Conservation (phyloP, 1,140 invertebrate species). For the Acromyrmex heyeri region DNA sequence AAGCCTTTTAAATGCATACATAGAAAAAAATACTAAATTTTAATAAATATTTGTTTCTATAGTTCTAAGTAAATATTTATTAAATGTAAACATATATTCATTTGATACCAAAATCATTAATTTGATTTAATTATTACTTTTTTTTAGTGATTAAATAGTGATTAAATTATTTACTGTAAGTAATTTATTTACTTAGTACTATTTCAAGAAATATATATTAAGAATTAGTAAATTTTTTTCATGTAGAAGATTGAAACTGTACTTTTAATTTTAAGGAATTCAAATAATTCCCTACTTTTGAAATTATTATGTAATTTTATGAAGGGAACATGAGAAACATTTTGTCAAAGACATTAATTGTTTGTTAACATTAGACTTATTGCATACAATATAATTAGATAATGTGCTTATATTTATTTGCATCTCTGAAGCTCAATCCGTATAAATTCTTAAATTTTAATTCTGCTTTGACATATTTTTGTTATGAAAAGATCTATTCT, state of each 20-base stretch:
- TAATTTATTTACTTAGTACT: too few species aligned
- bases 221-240: too few species aligned
- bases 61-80: too few species aligned
- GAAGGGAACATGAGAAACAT: not conserved
- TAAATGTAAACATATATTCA: too few species aligned
- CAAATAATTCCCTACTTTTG: not conserved
- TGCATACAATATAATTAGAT: not conserved
- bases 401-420: not conserved
- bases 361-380: not conserved
- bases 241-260: not conserved
- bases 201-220: too few species aligned
- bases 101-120: too few species aligned
- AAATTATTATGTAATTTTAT: not conserved
- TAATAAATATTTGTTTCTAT: too few species aligned
- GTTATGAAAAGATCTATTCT: not conserved
- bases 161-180: too few species aligned
- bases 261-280: slow-evolving; percentile 10
- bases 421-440: not conserved
- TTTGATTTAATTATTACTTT: too few species aligned
- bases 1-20: too few species aligned
- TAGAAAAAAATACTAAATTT: too few species aligned
- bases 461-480: not conserved
- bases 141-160: too few species aligned
- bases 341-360: not conserved
- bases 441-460: not conserved